Conservation (phyloP, 2,797 vertebrate species). For the Enteromius argenteus region DNA sequence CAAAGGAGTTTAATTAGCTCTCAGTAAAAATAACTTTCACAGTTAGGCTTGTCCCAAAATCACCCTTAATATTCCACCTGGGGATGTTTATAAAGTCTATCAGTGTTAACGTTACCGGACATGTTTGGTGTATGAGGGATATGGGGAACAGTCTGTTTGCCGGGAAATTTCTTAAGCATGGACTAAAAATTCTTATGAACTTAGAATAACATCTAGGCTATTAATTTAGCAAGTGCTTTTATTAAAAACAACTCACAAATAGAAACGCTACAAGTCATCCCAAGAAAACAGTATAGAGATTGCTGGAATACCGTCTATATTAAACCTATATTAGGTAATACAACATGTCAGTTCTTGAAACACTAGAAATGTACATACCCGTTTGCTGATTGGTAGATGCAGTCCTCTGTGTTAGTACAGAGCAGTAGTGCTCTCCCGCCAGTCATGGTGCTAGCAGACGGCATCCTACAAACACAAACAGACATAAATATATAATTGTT, state of each 20-base stretch:
- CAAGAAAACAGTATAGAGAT: neutral
- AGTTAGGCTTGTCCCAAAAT: slow-evolving; percentile 40
- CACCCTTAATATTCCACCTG: slow-evolving; percentile 37
- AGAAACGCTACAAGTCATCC: neutral
- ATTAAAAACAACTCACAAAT: neutral
- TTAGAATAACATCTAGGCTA: neutral
- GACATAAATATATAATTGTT: slow-evolving; percentile 40
- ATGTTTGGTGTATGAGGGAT: slow-evolving; percentile 24
- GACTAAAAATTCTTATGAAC: slow-evolving; percentile 1
- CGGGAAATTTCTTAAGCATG: neutral
- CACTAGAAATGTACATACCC: slow-evolving; percentile 67
- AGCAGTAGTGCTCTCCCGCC: slow-evolving; percentile 84
- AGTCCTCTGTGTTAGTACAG: slow-evolving; percentile 84
- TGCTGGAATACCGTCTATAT: neutral
- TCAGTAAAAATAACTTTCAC: slow-evolving; percentile 30
- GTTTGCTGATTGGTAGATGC: slow-evolving; percentile 84
- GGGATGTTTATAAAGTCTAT: slow-evolving; percentile 38
- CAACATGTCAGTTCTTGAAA: neutral
- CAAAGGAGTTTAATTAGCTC: slow-evolving; percentile 40
- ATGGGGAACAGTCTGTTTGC: slow-evolving; percentile 15
- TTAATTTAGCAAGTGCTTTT: neutral
- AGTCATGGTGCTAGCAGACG: slow-evolving; percentile 87
- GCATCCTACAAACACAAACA: slow-evolving; percentile 76
- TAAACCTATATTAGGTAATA: neutral
- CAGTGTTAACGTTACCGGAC: slow-evolving; percentile 10